Evolutionary conservation across 2,797 vertebrate genomes (phyloP).

Genomic region (Myiotriccus ornatus): DNA sequence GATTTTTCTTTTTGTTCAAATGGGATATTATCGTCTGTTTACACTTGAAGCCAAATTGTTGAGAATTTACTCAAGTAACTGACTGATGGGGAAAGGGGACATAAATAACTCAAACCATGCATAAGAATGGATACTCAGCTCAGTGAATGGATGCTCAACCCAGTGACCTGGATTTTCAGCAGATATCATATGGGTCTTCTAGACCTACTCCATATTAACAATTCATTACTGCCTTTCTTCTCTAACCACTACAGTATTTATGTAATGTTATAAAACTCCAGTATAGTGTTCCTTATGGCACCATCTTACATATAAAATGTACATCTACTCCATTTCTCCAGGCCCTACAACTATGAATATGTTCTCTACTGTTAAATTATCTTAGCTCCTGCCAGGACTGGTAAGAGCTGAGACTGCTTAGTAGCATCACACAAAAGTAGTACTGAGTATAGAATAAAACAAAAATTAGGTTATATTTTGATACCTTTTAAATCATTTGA

Average conservation of each 20-base stretch:
- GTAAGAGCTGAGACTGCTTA: not conserved
- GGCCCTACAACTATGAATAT: not conserved
- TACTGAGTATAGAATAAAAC: not conserved
- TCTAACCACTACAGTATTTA: not conserved
- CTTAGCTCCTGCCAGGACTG: not conserved
- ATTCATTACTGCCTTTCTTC: not conserved
- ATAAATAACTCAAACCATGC: not conserved
- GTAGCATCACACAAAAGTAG: fast-evolving
- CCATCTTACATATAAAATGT: not conserved
- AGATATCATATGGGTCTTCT: not conserved
- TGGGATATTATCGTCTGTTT: not conserved
- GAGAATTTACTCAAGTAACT: not conserved
- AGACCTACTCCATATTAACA: not conserved
- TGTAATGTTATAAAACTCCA: not conserved
- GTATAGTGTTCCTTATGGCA: not conserved
- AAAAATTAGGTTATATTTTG: not conserved
- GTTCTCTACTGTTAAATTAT: not conserved
- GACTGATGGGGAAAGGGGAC: not conserved
- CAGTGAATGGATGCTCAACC: too few relatives aligned
- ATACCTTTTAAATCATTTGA: not conserved
- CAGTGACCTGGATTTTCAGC: not conserved
- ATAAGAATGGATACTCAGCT: not conserved
- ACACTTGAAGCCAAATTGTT: not conserved
- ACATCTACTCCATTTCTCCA: not conserved
- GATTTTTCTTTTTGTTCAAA: not conserved